Evolutionary conservation across 2,888 invertebrate genomes (phyloP).

Genomic region (Eurytoma adleriae): DNA sequence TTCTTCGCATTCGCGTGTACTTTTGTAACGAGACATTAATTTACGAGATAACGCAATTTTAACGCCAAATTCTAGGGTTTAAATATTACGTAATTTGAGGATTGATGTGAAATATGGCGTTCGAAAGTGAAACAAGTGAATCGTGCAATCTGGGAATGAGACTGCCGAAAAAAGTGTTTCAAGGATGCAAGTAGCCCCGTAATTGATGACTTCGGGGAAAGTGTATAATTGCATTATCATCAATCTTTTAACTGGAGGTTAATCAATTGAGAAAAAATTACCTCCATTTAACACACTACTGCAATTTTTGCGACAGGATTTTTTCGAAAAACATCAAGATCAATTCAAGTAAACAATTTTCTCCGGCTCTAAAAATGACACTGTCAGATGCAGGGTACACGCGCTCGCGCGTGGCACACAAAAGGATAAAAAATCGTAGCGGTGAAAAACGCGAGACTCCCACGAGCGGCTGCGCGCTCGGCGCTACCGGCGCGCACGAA

Average conservation of each 20-base stretch:
- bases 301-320: neutral
- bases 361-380: neutral
- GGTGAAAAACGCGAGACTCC: constrained; percentile 46
- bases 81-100: constrained; percentile 12
- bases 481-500: neutral
- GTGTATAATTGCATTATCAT: constrained; percentile 25
- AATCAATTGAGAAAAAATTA: constrained; percentile 24
- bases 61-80: too few species aligned
- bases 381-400: neutral
- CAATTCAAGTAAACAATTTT: neutral
- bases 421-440: constrained; percentile 6
- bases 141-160: constrained; percentile 31
- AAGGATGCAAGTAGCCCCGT: constrained; percentile 36
- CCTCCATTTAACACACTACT: neutral
- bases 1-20: neutral
- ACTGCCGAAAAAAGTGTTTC: constrained; percentile 16
- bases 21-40: constrained; percentile 11
- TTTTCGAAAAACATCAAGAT: neutral
- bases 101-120: constrained; percentile 35
- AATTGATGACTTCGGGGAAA: constrained; percentile 44
- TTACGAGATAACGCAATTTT: neutral
- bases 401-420: constrained; percentile 19
- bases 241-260: constrained; percentile 9
- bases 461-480: constrained; percentile 27
- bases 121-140: constrained; percentile 27